Evolutionary conservation across 2,797 vertebrate species (phyloP).

Genomic region (Schizopygopsis malacanthus): DNA sequence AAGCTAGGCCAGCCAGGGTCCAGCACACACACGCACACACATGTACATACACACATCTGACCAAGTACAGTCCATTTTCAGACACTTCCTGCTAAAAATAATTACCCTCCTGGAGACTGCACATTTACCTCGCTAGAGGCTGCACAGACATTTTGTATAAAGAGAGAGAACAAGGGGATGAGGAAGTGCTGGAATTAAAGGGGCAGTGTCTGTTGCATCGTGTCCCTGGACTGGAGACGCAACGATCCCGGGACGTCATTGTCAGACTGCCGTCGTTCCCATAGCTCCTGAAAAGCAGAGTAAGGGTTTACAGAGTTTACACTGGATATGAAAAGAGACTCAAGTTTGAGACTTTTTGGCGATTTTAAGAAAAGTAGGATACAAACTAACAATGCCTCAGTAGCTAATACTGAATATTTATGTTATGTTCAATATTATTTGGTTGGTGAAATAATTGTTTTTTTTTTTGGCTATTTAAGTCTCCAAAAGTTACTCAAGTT

Average conservation of each 20-base stretch:
- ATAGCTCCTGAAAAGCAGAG: background rate
- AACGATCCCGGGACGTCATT: background rate
- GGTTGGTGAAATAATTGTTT: too few relatives aligned
- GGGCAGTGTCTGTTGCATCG: conserved; percentile 9
- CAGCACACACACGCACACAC: conserved; percentile 21
- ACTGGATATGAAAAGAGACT: too few relatives aligned
- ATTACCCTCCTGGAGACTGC: conserved; percentile 60
- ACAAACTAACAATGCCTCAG: background rate
- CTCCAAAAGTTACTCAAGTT: background rate
- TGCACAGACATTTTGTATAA: conserved; percentile 47
- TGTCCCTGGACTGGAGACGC: background rate
- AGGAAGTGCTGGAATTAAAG: conserved; percentile 56
- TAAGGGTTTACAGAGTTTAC: conserved; percentile 1
- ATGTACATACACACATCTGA: conserved; percentile 27
- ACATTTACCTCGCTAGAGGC: conserved; percentile 47
- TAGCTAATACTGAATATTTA: background rate
- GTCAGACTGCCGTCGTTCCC: background rate
- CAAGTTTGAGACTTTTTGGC: background rate
- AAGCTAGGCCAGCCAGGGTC: conserved; percentile 45
- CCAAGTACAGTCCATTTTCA: conserved; percentile 46
- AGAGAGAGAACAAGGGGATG: conserved; percentile 37
- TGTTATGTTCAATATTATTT: too few relatives aligned
- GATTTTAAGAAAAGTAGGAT: background rate
- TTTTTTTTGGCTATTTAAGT: too few relatives aligned
- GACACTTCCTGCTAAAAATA: conserved; percentile 59